phyloP scores from a whole-genome alignment of 2,113 vertebrate species.

The Motacilla tschutschensis region DNA sequence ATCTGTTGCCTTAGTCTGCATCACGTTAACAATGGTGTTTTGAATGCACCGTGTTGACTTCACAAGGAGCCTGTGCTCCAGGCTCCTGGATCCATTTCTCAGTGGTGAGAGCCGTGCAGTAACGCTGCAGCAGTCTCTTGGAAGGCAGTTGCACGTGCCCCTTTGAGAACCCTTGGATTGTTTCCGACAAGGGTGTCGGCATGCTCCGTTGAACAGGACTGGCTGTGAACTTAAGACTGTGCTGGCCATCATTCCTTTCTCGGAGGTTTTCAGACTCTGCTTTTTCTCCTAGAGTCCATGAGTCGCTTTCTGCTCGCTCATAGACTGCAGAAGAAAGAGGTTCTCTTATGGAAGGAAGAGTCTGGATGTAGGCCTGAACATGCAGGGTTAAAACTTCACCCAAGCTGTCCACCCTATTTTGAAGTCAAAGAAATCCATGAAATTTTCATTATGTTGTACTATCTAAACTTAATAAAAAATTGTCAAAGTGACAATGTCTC shows the following conservation, averaged over 20 bases:
- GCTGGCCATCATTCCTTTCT: conserved; percentile 26
- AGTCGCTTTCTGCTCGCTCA: conserved; percentile 1
- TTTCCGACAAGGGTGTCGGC: neutral
- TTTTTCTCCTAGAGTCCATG: conserved; percentile 66
- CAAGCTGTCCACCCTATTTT: neutral
- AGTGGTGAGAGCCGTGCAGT: neutral
- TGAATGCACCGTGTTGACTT: neutral
- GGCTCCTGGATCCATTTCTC: neutral
- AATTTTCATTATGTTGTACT: conserved; percentile 34
- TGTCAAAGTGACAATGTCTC: conserved; percentile 65
- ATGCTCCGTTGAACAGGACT: neutral
- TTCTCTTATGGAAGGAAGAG: conserved; percentile 13
- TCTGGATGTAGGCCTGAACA: conserved; percentile 5
- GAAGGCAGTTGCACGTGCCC: neutral
- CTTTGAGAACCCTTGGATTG: neutral
- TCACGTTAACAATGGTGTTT: neutral
- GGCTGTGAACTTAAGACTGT: conserved; percentile 4
- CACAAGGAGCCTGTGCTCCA: neutral
- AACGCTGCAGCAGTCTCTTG: neutral
- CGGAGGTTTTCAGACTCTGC: conserved; percentile 23
- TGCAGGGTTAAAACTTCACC: conserved; percentile 27
- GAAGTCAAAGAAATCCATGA: conserved; percentile 49
- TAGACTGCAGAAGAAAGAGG: conserved; percentile 60
- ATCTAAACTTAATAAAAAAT: conserved; percentile 71
- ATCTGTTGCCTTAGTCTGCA: neutral